Evolutionary conservation across 2,113 vertebrate genomes (phyloP), one percentile per base, ranked within the genome.

Genomic region (Pteruthius melanotis): DNA sequence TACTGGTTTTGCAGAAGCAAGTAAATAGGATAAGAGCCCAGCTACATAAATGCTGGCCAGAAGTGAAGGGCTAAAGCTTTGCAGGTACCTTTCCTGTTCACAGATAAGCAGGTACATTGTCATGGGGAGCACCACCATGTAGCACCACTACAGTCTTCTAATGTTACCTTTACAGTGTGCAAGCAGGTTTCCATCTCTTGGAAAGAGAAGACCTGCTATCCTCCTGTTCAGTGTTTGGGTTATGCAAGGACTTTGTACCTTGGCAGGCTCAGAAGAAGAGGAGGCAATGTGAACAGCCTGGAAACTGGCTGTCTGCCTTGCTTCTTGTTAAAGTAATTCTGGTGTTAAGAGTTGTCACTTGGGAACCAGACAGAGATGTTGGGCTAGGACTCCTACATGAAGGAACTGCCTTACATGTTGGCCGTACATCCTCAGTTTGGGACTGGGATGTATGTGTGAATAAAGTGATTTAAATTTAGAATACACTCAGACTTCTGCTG

Each of bases 211-310:
- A 42, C 40, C 75, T 59, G 60, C 56, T 87, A 19, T 47, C 64
- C 75, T 68, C 80, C 69, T 71, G 72, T 21, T 94, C 65, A 37
- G 74, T 33, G 65, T 81, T 63, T 4, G 19, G 95, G 93, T 96
- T 94, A 94, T 37, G 87, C 95, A 94, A 94, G 95, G 96, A 92
- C 94, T 92, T 94, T 71, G 89, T 94, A 60, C 83, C 72, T 77
- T 94, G 89, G 94, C 95, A 97, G 69, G 50, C 93, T 94, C 50
- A 30, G 86, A 74, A 93, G 89, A 74, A 59, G 93, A 89, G 72
- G 60, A 77, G 88, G 93, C 93, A 90, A 83, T 31, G 69, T 8
- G 83, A 92, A 79, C 77, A 95, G 94, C 60, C 89, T 94, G 92
- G 84, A 95, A 97, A 52, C 47, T 96, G 93, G 93, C 95, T 91